Evolutionary conservation across 1,140 invertebrate species (phyloP), one percentile per base, ranked within the genome.

Genomic region (Drosophila prosaltans): DNA sequence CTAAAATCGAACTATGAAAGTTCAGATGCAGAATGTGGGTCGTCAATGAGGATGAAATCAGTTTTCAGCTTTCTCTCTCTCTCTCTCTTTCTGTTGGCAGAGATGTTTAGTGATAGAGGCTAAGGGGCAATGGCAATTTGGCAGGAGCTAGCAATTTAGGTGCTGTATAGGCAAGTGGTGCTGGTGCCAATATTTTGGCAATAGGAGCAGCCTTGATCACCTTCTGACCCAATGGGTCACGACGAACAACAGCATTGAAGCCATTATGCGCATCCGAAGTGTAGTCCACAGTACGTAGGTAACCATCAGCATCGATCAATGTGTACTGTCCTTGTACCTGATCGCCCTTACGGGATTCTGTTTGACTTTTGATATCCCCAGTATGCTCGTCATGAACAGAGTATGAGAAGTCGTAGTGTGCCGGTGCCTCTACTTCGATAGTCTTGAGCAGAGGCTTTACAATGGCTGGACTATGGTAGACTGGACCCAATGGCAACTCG

Each of bases 261-360:
- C 92, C 91, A 59, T 91, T 92, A 41, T 92, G 91, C n/a, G 93
- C 92, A 86, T 94, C 94, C 57, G 94, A 94, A 28, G 94, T 95
- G 92, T 96, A 95, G 73, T 95, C 94, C 21, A 95, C 95, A 26
- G 93, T 94, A 71, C 95, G 93, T 55, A 94, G 89, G 69, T 94
- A 94, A 45, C 94, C 94, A 80, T 95, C 94, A 61, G 94, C 92
- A 28, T 95, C 94, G 36, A 94, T 92, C 10, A 94, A 75, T 0
- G 93, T 93, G 85, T 95, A 95, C 66, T 93, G 93, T 9, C 94
- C 94, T 72, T 93, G 93, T 11, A 94, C 94, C 39, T 93, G 92
- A 71, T 95, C 94, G 1, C 94, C 92, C 71, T 93, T 92, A n/a
- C 93, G 85, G 16, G 92, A 91, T 82, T 94, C 94, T 45, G 93